These are phyloP conservation scores for Venturia canescens DNA, from an alignment of 1,140 invertebrate genomes.

Conservation along the genomic window DNA sequence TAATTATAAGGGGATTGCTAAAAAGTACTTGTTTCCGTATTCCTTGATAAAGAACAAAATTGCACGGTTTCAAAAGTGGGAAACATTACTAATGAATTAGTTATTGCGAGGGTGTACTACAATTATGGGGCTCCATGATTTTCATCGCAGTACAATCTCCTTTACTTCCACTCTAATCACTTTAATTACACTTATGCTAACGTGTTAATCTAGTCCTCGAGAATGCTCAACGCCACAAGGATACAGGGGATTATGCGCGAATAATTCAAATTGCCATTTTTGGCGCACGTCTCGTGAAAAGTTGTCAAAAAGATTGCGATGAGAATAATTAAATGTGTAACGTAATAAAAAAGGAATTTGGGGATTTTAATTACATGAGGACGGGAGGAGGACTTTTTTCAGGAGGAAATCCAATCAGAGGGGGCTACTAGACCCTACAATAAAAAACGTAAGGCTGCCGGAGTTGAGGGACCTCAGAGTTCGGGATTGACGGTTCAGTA, in stretches of 20 bases:
- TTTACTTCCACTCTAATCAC: conserved; percentile 40
- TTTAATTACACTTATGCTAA: conserved; percentile 43
- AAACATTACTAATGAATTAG: neutral
- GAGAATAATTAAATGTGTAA: neutral
- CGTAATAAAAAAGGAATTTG: neutral
- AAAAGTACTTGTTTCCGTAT: neutral
- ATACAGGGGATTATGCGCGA: neutral
- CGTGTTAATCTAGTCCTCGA: conserved; percentile 33
- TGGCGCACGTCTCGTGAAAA: neutral
- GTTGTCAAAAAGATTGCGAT: neutral
- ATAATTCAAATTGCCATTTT: neutral
- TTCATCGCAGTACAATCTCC: conserved; percentile 23
- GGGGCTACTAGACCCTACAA: conserved; percentile 66
- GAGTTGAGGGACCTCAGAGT: conserved; percentile 64
- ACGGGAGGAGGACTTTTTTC: neutral
- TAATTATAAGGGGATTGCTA: neutral
- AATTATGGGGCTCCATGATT: conserved; percentile 6
- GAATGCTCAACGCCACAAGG: conserved; percentile 36
- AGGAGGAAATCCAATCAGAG: neutral
- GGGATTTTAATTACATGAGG: neutral
- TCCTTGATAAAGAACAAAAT: neutral
- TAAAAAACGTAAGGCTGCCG: conserved; percentile 73
- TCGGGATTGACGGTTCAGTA: conserved; percentile 70
- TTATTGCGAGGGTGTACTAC: neutral
- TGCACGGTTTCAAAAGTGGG: neutral